Percentiles rank a stretch among this genome's conserved stretches.
Conservation (phyloP, 2,113 vertebrate species). For the Poeciliopsis occidentalis region DNA sequence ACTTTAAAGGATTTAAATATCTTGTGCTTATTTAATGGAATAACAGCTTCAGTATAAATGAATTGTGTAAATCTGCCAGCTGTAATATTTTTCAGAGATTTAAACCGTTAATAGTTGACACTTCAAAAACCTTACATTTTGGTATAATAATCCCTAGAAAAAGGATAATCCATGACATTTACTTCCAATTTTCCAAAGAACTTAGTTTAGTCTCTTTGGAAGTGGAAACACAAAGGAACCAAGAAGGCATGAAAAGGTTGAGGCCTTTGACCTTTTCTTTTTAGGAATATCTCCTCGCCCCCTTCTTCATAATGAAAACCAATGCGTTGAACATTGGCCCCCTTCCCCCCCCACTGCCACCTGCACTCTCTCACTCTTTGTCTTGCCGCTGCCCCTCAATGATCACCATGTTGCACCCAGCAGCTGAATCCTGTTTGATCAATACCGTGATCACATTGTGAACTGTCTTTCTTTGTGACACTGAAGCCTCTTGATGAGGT, state of each 20-base stretch:
- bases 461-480: conserved; percentile 9
- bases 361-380: conserved; percentile 51
- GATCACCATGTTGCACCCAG: conserved; percentile 57
- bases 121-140: neutral
- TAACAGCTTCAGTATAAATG: neutral
- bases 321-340: conserved; percentile 38
- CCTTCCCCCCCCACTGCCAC: conserved; percentile 14
- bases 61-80: neutral
- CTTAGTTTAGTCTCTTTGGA: conserved; percentile 12
- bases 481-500: conserved; percentile 33
- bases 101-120: neutral
- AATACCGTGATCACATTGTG: conserved; percentile 44
- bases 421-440: conserved; percentile 67
- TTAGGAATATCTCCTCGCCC: conserved; percentile 42
- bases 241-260: conserved; percentile 61
- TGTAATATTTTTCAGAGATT: neutral
- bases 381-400: conserved; percentile 25
- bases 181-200: neutral
- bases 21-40: neutral
- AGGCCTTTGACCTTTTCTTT: conserved; percentile 58
- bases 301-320: conserved; percentile 58
- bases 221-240: conserved; percentile 61
- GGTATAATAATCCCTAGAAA: neutral
- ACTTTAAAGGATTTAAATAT: neutral
- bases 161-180: neutral